Conservation (phyloP, 2,888 invertebrate genomes). For the Orthosia incerta region DNA sequence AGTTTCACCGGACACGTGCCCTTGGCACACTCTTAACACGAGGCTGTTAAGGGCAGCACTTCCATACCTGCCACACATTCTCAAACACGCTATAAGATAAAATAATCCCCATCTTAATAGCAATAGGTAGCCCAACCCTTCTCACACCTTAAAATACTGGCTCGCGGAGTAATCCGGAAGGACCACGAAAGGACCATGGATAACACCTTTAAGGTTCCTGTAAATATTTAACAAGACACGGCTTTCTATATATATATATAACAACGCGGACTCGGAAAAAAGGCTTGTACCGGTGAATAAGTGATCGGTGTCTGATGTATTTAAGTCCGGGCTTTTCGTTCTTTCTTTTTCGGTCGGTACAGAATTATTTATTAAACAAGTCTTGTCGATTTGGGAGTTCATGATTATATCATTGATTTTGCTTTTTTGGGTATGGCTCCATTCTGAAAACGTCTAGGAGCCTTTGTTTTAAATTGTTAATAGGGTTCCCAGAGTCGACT, state of each 20-base stretch:
- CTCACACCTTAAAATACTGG: conserved; percentile 62
- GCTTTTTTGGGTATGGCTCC: no score
- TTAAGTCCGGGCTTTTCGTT: conserved; percentile 33
- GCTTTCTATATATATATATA: conserved; percentile 62
- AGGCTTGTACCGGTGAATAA: conserved; percentile 61
- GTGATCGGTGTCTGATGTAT: conserved; percentile 51
- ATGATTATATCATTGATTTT: not conserved
- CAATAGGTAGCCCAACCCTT: conserved; percentile 55
- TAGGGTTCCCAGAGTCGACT: no score
- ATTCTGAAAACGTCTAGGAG: no score
- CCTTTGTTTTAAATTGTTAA: no score
- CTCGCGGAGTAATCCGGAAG: conserved; percentile 55
- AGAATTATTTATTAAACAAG: conserved; percentile 15
- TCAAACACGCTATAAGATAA: conserved; percentile 45
- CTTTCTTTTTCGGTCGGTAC: conserved; percentile 23
- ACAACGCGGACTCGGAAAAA: conserved; percentile 46
- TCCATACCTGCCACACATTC: conserved; percentile 22
- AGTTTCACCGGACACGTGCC: not conserved
- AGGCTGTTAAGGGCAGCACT: conserved; percentile 9
- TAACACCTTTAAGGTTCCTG: conserved; percentile 60
- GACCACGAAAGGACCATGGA: conserved; percentile 58
- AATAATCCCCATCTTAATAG: conserved; percentile 48
- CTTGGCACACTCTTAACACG: conserved; percentile 16
- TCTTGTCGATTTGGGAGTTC: conserved; percentile 13
- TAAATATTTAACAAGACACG: conserved; percentile 66